These are phyloP conservation scores for Solenodon paradoxus DNA, from an alignment of 2,113 vertebrate species.

Conservation along the genomic window DNA sequence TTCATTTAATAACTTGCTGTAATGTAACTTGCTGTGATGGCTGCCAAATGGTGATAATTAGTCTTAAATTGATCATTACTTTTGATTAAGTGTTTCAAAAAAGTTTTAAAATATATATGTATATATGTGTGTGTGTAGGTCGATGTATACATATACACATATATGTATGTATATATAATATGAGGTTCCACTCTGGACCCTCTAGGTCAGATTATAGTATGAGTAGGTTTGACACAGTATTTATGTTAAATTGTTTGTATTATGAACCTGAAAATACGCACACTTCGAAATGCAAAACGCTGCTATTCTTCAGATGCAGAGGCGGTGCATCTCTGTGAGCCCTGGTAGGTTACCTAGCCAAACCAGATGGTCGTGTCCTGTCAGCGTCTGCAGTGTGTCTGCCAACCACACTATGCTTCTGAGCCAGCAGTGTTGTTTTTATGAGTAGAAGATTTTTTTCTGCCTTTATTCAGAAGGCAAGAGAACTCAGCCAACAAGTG, in stretches of 20 bases:
- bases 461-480: neutral
- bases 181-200: neutral
- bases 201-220: neutral
- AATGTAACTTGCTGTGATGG: neutral
- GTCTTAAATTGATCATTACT: neutral
- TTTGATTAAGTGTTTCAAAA: neutral
- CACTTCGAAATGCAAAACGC: neutral
- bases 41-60: neutral
- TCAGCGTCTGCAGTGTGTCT: neutral
- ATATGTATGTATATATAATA: no score
- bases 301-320: neutral
- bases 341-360: neutral
- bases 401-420: conserved; percentile 44
- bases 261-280: neutral
- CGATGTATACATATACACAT: no score
- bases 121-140: no score
- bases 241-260: neutral
- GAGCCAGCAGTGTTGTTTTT: conserved; percentile 32
- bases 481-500: neutral
- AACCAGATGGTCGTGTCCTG: conserved; percentile 29
- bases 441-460: neutral
- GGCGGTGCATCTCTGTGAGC: neutral
- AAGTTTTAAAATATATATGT: no score
- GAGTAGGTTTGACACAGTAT: neutral
- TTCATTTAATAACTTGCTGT: neutral